A percentile compares a stretch with the other conserved stretches of the same genome.
phyloP scores from a whole-genome alignment of 2,888 invertebrate genomes.

The Sinelater perroti region DNA sequence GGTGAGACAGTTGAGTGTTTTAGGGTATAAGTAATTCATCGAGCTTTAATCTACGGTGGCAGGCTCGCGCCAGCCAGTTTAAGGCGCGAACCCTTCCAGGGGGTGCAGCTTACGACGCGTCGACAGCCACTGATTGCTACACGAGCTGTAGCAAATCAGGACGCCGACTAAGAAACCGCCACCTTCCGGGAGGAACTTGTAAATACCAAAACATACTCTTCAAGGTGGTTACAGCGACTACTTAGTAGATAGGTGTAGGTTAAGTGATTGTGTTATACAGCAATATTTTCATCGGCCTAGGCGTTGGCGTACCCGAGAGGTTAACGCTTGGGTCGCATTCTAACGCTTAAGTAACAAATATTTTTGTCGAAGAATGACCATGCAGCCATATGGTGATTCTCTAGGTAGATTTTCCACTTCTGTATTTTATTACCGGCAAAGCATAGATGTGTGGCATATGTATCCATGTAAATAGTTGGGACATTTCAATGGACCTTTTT shows the following conservation, averaged over 20 bases:
- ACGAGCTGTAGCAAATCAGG: neutral
- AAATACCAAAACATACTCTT: constrained; percentile 14
- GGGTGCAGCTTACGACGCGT: neutral
- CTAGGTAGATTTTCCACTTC: neutral
- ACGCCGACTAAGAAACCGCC: neutral
- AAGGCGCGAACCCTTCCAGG: neutral
- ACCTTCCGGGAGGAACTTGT: neutral
- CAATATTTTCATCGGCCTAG: constrained; percentile 24
- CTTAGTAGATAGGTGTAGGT: constrained; percentile 1
- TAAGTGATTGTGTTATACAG: constrained; percentile 23
- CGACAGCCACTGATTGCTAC: constrained; percentile 4
- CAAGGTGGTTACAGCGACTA: constrained; percentile 29
- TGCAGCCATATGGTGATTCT: constrained; percentile 55
- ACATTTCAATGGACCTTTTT: too few species aligned
- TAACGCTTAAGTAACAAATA: constrained; percentile 18
- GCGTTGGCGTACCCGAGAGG: constrained; percentile 2
- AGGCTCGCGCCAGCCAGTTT: neutral
- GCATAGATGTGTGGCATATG: too few species aligned
- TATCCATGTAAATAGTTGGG: too few species aligned
- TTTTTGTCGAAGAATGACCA: constrained; percentile 44
- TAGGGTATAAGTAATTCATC: too few species aligned
- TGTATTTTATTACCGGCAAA: neutral
- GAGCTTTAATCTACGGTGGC: neutral
- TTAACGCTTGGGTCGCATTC: neutral
- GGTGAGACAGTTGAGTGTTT: too few species aligned